Conservation (phyloP, 1,140 invertebrate species). For the Anoplolepis gracilipes region DNA sequence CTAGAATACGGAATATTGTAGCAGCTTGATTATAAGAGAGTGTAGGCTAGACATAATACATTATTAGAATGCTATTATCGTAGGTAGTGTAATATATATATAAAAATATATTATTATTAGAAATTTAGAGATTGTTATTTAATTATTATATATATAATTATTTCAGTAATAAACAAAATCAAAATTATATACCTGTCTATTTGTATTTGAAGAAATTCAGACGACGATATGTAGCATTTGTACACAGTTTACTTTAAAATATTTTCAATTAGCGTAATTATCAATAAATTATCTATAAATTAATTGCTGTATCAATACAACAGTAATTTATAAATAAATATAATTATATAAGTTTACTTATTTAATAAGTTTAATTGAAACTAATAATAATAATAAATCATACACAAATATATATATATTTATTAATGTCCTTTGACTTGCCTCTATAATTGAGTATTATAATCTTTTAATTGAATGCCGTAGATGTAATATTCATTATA, state of each 20-base stretch:
- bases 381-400: slow-evolving; percentile 12
- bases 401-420: no score
- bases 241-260: neutral
- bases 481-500: slow-evolving; percentile 18
- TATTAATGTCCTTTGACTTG: neutral
- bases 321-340: neutral
- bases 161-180: no score
- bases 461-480: neutral
- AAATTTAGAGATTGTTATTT: no score
- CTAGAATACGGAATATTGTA: neutral
- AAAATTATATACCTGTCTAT: no score
- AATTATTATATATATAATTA: no score
- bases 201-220: neutral
- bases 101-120: no score
- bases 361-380: neutral
- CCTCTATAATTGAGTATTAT: neutral
- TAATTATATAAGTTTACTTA: neutral
- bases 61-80: neutral
- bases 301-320: neutral
- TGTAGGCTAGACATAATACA: neutral
- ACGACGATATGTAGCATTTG: neutral
- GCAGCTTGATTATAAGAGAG: neutral
- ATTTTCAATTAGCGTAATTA: neutral
- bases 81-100: neutral
- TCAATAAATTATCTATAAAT: neutral